Evolutionary conservation across 2,888 invertebrate genomes (phyloP).

Genomic region (Iphiclides podalirius): DNA sequence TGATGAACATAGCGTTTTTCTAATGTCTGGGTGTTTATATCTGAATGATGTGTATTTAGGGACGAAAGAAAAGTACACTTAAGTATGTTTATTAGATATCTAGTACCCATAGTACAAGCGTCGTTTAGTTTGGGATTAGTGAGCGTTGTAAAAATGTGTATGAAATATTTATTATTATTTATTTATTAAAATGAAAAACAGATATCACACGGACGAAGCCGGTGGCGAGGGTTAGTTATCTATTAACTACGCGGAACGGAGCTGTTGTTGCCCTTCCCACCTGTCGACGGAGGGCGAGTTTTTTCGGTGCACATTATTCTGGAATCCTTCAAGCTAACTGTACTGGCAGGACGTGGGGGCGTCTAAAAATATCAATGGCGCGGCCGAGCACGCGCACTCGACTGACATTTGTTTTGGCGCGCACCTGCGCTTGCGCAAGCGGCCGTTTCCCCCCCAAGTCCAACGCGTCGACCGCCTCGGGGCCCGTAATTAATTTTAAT

Average conservation of each 20-base stretch:
- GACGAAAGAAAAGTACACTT: too few relatives aligned
- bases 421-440: constrained; percentile 40
- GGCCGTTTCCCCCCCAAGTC: too few relatives aligned
- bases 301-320: constrained; percentile 1
- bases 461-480: too few relatives aligned
- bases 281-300: constrained; percentile 12
- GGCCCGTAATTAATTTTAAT: constrained; percentile 47
- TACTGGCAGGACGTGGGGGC: constrained; percentile 3
- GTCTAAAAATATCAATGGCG: constrained; percentile 30
- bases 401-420: constrained; percentile 37
- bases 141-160: too few relatives aligned
- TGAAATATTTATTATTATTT: too few relatives aligned
- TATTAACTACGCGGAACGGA: neutral
- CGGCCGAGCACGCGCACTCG: constrained; percentile 39
- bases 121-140: too few relatives aligned
- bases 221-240: neutral
- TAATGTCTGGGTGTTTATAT: too few relatives aligned
- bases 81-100: too few relatives aligned
- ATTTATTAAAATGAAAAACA: too few relatives aligned
- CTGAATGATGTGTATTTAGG: too few relatives aligned
- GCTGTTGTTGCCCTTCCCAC: neutral
- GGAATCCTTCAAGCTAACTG: neutral
- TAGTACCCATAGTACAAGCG: too few relatives aligned
- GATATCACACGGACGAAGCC: neutral
- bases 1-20: too few relatives aligned